Evolutionary conservation across 92 coral and sea anemone species (phyloP).

Genomic region (Palythoa grandis): DNA sequence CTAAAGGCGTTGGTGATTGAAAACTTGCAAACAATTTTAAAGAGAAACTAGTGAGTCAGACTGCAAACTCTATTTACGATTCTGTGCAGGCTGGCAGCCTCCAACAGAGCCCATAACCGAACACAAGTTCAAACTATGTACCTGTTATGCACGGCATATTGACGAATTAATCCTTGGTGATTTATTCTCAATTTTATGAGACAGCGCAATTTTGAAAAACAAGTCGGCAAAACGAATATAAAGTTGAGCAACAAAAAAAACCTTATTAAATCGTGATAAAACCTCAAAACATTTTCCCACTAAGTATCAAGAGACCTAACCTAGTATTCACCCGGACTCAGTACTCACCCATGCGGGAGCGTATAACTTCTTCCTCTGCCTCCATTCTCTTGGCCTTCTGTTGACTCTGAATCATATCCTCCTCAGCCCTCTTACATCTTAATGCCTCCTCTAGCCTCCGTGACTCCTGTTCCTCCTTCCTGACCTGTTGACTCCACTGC

Average conservation of each 20-base stretch:
- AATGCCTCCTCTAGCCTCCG: constrained; percentile 63
- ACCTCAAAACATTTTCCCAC: not conserved
- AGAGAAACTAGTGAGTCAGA: too few relatives aligned
- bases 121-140: too few relatives aligned
- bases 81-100: too few relatives aligned
- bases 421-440: constrained; percentile 65
- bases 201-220: too few relatives aligned
- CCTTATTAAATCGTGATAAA: too few relatives aligned
- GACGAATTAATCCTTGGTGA: too few relatives aligned
- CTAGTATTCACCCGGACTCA: not conserved
- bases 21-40: not conserved
- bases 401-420: constrained; percentile 71
- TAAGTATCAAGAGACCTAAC: not conserved
- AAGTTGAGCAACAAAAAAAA: too few relatives aligned
- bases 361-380: constrained; percentile 77
- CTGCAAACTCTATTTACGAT: too few relatives aligned
- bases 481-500: constrained; percentile 64
- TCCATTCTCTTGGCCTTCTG: constrained; percentile 67
- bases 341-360: constrained; percentile 72
- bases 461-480: constrained; percentile 72
- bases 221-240: too few relatives aligned
- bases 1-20: not conserved
- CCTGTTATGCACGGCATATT: too few relatives aligned
- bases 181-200: too few relatives aligned
- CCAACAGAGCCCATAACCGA: too few relatives aligned